Evolutionary conservation across 2,113 vertebrate genomes (phyloP), one percentile per base, ranked within the genome.

Genomic region (Elaphurus davidianus): DNA sequence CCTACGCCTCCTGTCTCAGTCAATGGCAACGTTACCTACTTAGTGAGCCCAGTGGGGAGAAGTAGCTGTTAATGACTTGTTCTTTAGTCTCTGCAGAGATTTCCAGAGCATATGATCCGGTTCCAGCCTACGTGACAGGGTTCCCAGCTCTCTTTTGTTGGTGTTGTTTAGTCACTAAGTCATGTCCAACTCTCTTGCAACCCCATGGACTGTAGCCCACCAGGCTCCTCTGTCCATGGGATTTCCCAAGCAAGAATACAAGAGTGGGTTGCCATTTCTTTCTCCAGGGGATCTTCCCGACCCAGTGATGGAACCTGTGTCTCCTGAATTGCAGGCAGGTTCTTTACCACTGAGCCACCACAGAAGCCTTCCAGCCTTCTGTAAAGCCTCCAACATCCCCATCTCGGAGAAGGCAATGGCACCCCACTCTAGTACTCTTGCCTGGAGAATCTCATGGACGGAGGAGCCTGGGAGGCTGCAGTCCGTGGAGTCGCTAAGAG

Each of bases 301-400:
- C 6, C 74, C 40, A 78, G 40, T 13, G 40, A 15, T 45, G 23
- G 40, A 14, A 78, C 40, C 25, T 25, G 15, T 3, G 2, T 28
- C 74, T 45, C 74, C 40, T 45, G 40, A 27, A 28, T 0, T 15
- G 25, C 40, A 45, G 74, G 40, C 25, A 45, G 74, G 43, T 76
- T 78, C 74, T 45, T 78, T 45, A 28, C 25, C 25, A 8, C 2
- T 45, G 74, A 43, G 40, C 74, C 74, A 45, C 13, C 74, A 78
- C 2, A 3, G 74, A 45, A 78, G 74, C 12, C 33, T 12, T 57
- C 25, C 8, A 64, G 4, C 16, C 16, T 47, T 36, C 47, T 17
- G 50, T 1, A 6, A 2, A 1, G 25, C 25, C 30, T 71, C 25
- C 12, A 10, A 17, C 1, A 5, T 9, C 33, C 10, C 36, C 82